These are phyloP conservation scores for Melanotus villosus DNA, from an alignment of 2,888 invertebrate genomes.

Conservation along the genomic window DNA sequence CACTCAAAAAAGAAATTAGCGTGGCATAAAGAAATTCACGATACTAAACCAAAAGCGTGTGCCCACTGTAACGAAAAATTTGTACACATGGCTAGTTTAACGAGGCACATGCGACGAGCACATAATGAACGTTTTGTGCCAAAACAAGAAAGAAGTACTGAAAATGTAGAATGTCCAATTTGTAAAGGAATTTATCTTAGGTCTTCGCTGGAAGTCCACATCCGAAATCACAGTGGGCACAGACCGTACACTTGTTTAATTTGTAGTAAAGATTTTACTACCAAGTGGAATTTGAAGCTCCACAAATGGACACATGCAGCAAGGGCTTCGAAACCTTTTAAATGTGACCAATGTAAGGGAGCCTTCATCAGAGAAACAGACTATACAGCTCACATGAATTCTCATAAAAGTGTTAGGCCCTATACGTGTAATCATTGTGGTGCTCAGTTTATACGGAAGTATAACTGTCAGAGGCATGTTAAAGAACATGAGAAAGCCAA, in stretches of 20 bases:
- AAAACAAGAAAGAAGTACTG: constrained; percentile 72
- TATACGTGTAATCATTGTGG: constrained; percentile 94
- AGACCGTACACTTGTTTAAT: constrained; percentile 85
- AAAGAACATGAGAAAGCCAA: constrained; percentile 83
- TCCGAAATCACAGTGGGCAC: constrained; percentile 83
- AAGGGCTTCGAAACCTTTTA: constrained; percentile 87
- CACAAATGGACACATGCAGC: constrained; percentile 92
- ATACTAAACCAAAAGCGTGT: constrained; percentile 86
- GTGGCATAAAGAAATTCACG: constrained; percentile 91
- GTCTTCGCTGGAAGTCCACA: constrained; percentile 84
- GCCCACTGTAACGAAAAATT: constrained; percentile 89
- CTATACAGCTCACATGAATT: constrained; percentile 87
- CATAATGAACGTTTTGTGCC: constrained; percentile 85
- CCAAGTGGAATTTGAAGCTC: constrained; percentile 91
- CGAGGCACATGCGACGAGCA: constrained; percentile 85
- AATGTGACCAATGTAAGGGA: constrained; percentile 86
- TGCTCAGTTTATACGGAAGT: constrained; percentile 89
- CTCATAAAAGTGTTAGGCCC: constrained; percentile 86
- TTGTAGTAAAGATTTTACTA: constrained; percentile 89
- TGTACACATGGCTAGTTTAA: constrained; percentile 86
- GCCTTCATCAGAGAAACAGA: constrained; percentile 88
- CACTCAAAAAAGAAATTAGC: constrained; percentile 87
- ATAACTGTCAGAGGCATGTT: constrained; percentile 89
- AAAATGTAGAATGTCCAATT: constrained; percentile 84
- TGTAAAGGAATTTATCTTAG: constrained; percentile 85